Base-by-base conservation (phyloP, 1,140 invertebrate genomes). In the Lucilia sericata region DNA sequence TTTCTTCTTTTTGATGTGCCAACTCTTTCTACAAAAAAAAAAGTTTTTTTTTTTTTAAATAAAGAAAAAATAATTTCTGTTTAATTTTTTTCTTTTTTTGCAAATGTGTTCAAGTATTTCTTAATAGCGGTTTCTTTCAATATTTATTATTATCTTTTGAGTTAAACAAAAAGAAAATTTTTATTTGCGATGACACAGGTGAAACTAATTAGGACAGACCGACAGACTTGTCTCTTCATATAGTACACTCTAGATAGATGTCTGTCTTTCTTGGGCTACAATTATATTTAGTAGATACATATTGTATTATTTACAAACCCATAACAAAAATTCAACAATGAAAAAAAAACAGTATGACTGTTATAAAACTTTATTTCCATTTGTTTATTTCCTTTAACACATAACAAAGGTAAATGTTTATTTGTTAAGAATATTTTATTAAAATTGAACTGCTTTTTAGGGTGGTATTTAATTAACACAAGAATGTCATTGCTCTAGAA, bases 151-250 rank as follows among this genome's bases (percentile, higher is more conserved):
- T 60, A 7, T 7, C 14, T 60, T 60, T n/a, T 60, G n/a, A 60
- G n/a, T 60, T 60, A 60, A 60, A 60, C 55, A 60, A 60, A 60
- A 60, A 60, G 55, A 60, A 60, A 60, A n/a, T 60, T 17, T 60
- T 17, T 83, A 47, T 78, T 78, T 83, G 83, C 74, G 83, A 83
- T 83, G 83, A 83, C 83, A 83, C 83, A 83, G 83, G 83, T 83
- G 83, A 55, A 83, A 42, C 83, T 83, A 83, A 83, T 83, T 83
- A 78, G 83, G 83, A 74, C 83, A 83, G 36, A 75, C 25, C 42
- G 42, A 8, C 8, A 36, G 3, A 8, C 10, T 8, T 42, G 42
- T 42, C 7, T 42, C 7, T 42, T 42, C 10, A 0, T 30, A 30
- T 30, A 30, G 25, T 30, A 30, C 3, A 30, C 25, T 42, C 42